A percentile compares a stretch with the other conserved stretches of the same genome.
Conservation (phyloP, 2,797 vertebrate species). For the Artibeus lituratus region DNA sequence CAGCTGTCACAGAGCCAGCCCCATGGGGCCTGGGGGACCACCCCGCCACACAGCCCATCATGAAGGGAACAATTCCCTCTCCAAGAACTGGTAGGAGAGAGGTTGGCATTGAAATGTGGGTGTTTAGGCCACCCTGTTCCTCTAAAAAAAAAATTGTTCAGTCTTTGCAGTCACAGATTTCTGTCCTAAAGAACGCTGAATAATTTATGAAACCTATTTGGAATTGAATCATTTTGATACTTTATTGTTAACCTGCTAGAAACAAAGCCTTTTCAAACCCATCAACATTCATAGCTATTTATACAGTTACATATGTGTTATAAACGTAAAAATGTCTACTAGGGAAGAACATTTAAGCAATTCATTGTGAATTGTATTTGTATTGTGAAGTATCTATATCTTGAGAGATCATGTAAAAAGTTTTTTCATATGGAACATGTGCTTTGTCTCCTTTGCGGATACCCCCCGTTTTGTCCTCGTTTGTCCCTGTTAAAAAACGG, state of each 20-base stretch:
- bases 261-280: background rate
- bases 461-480: background rate
- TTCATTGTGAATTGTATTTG: background rate
- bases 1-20: background rate
- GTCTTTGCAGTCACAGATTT: background rate
- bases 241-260: background rate
- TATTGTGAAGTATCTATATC: background rate
- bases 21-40: too few relatives aligned
- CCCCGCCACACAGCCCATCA: fast-evolving
- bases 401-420: background rate
- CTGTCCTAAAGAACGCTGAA: background rate
- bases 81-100: background rate
- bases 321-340: too few relatives aligned
- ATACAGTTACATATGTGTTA: background rate
- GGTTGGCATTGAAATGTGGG: background rate
- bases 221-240: background rate
- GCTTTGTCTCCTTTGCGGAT: background rate
- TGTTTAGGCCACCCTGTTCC: background rate
- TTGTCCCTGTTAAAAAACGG: background rate
- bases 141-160: background rate
- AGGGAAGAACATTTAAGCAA: background rate
- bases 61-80: background rate
- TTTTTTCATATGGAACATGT: background rate
- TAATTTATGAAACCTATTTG: background rate
- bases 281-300: background rate